A percentile compares a stretch with the other conserved stretches of the same genome.
These are phyloP conservation scores for Cuculus canorus DNA, from an alignment of 2,797 vertebrate species.

Conservation along the genomic window DNA sequence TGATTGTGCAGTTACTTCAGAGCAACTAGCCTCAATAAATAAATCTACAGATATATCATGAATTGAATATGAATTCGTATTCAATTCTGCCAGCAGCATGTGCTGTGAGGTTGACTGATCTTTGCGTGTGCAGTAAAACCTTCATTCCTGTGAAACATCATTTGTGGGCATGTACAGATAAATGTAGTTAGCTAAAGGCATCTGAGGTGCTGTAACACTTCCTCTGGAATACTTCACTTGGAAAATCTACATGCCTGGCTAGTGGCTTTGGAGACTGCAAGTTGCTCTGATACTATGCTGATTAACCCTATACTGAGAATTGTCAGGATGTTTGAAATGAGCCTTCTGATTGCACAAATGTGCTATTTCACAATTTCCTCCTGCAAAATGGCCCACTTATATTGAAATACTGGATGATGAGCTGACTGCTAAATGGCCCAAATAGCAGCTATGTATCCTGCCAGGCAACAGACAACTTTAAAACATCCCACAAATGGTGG, in stretches of 20 bases:
- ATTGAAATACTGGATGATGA: not conserved
- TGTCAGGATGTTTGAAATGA: not conserved
- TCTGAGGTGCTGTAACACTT: not conserved
- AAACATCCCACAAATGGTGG: not conserved
- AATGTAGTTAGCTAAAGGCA: not conserved
- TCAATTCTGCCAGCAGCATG: not conserved
- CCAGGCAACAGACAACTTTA: not conserved
- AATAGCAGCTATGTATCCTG: not conserved
- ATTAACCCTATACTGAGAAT: not conserved
- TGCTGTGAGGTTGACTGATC: not conserved
- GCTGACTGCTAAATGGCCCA: not conserved
- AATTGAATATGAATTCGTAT: not conserved
- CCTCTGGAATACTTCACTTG: not conserved
- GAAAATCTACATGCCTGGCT: not conserved
- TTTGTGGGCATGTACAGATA: not conserved
- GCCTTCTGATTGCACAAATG: not conserved
- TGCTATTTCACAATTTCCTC: not conserved
- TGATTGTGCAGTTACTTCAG: not conserved
- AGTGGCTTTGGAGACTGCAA: not conserved
- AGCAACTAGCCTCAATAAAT: not conserved
- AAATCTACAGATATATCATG: not conserved
- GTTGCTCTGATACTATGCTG: not conserved
- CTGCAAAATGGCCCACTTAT: not conserved
- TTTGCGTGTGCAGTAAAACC: not conserved
- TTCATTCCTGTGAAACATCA: not conserved